Conservation (phyloP, 2,888 invertebrate species). For the Sesamia inferens region DNA sequence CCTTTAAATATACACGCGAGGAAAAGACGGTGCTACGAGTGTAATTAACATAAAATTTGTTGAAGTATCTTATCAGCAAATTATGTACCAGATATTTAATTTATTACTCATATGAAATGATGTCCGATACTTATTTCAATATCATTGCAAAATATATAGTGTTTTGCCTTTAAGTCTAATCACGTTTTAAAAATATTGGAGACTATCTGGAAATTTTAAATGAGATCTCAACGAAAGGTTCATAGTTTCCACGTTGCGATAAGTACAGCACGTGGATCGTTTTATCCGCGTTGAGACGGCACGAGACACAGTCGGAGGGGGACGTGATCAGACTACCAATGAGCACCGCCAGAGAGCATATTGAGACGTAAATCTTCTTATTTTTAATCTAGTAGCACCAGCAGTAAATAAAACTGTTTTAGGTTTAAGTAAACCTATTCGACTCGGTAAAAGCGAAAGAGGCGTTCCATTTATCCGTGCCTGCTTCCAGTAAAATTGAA, state of each 20-base stretch:
- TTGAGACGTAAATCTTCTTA: conserved; percentile 75
- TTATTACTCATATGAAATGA: conserved; percentile 27
- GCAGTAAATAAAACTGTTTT: conserved; percentile 59
- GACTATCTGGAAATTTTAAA: conserved; percentile 25
- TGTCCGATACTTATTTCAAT: conserved; percentile 20
- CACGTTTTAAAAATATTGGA: conserved; percentile 20
- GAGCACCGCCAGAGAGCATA: conserved; percentile 70
- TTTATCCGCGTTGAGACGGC: conserved; percentile 71
- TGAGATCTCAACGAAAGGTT: conserved; percentile 45
- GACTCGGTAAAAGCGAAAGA: conserved; percentile 17
- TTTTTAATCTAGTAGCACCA: conserved; percentile 57
- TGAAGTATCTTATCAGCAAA: conserved; percentile 42
- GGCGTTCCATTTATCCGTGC: conserved; percentile 45
- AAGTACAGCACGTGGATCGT: conserved; percentile 72
- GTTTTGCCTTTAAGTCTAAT: neutral
- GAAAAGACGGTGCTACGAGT: conserved; percentile 24
- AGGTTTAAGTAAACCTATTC: conserved; percentile 44
- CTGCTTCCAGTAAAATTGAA: conserved; percentile 40
- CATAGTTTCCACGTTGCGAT: conserved; percentile 63
- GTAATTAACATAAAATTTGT: conserved; percentile 31
- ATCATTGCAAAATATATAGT: neutral
- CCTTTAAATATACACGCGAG: conserved; percentile 48
- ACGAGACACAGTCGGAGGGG: conserved; percentile 70
- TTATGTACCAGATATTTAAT: conserved; percentile 28
- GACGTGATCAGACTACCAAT: conserved; percentile 80